Conservation (phyloP, 2,113 vertebrate genomes). For the Australoheros scitulus region DNA sequence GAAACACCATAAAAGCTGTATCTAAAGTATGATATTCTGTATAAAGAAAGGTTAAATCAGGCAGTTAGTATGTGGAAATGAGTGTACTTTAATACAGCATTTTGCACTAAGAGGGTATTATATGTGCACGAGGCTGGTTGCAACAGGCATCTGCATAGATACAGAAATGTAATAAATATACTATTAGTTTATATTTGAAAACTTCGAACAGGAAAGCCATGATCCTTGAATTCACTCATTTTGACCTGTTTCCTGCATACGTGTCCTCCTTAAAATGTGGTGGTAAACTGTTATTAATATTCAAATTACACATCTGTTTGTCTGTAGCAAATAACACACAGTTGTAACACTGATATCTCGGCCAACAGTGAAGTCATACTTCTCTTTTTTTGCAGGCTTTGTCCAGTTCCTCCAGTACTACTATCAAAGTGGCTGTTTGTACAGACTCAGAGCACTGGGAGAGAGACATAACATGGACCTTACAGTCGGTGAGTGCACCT, state of each 20-base stretch:
- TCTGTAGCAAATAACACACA: not conserved
- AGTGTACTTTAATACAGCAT: too few species aligned
- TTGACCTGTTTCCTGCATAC: not conserved
- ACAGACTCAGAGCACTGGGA: constrained; percentile 91
- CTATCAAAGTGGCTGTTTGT: constrained; percentile 96
- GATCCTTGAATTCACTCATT: not conserved
- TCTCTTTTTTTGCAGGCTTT: constrained; percentile 81
- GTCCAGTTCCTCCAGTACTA: constrained; percentile 99
- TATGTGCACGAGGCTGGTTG: not conserved
- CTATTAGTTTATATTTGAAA: too few species aligned
- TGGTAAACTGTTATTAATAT: not conserved
- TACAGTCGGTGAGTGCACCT: constrained; percentile 85
- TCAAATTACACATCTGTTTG: not conserved
- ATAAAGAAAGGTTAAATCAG: not conserved
- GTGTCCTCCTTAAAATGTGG: not conserved
- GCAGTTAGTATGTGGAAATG: not conserved
- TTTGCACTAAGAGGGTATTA: not conserved
- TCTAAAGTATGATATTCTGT: not conserved
- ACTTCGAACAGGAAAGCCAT: not conserved
- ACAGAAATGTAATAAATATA: too few species aligned
- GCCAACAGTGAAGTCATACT: not conserved
- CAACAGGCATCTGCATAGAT: too few species aligned
- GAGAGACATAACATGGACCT: constrained; percentile 97
- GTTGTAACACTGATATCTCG: not conserved
- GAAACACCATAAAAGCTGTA: not conserved